Base-by-base conservation (phyloP, 2,888 invertebrate species). In the Adela reaumurella region DNA sequence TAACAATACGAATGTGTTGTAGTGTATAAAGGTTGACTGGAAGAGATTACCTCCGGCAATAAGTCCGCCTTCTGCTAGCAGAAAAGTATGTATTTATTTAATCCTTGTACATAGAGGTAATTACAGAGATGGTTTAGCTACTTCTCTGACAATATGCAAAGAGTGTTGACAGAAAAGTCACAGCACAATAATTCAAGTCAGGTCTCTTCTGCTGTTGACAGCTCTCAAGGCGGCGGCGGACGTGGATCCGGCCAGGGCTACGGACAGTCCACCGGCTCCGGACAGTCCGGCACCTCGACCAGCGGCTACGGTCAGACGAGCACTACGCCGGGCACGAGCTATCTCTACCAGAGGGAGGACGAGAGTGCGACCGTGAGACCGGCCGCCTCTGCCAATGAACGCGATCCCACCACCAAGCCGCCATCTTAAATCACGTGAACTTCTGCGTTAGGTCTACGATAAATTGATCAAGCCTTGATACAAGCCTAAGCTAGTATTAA, bases 261-360 rank as follows among this genome's bases (percentile, higher is more conserved):
- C 24, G 54, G 56, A 14, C 60, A 62, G 47, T 56, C 49, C 46
- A 41, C 35, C 28, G 49, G 50, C 4, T 58, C 58, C n/a, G 16
- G 17, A 17, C 6, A 3, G 17, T 3, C 6, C 8, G 43, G 16
- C 43, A 43, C 8, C 18, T 17, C 43, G 16, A 55, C 57, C 51
- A 62, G 51, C 19, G 29, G 45, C 11, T 59, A 56, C 19, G 51
- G 55, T 17, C 61, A 61, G 43, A 52, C 47, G 17, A 72, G 65
- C 52, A 74, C 76, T 0, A 76, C 77, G 0, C 74, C 67, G 3
- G 78, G 71, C 19, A 83, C 81, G 11, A 82, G 78, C 56, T 84
- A 84, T 57, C 64, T 84, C 51, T 83, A 81, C 56, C 79, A 80
- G 50, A 69, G 84, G 41, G 69, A 80, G 59, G 64, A 81, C 61